Evolutionary conservation across 2,797 vertebrate genomes (phyloP).

Genomic region (Rhynchotus rufescens): DNA sequence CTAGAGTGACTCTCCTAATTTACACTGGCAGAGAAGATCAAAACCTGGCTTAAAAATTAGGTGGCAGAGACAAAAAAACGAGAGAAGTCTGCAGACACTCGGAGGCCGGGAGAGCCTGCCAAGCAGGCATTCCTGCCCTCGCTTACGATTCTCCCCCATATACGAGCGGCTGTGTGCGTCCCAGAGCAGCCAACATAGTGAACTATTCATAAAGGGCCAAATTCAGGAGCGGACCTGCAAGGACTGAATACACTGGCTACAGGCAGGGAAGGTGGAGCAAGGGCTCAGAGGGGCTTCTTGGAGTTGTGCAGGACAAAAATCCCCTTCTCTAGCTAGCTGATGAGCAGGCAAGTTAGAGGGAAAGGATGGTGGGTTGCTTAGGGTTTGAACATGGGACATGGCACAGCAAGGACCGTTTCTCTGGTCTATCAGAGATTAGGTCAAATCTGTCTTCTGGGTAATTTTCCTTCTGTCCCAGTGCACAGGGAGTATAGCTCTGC

Average conservation of each 20-base stretch:
- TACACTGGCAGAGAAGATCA: conserved; percentile 23
- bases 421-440: neutral
- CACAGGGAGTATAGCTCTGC: neutral
- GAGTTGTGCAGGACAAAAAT: conserved; percentile 38
- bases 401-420: neutral
- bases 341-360: neutral
- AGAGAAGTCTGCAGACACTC: conserved; percentile 41
- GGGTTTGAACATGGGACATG: neutral
- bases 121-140: conserved; percentile 63
- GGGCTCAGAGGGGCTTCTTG: conserved; percentile 45
- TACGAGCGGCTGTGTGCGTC: conserved; percentile 58
- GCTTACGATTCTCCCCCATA: conserved; percentile 38
- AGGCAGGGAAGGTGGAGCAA: neutral
- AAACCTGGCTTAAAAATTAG: conserved; percentile 17
- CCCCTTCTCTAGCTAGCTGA: conserved; percentile 29
- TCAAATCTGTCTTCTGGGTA: neutral
- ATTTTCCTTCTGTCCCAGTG: neutral
- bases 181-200: conserved; percentile 65
- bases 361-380: neutral
- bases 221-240: conserved; percentile 34
- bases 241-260: conserved; percentile 40
- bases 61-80: neutral
- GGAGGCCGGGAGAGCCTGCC: conserved; percentile 44
- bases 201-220: conserved; percentile 75
- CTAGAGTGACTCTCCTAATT: conserved; percentile 9